Evolutionary conservation across 1,140 invertebrate species (phyloP).

Genomic region (Conus betulinus): DNA sequence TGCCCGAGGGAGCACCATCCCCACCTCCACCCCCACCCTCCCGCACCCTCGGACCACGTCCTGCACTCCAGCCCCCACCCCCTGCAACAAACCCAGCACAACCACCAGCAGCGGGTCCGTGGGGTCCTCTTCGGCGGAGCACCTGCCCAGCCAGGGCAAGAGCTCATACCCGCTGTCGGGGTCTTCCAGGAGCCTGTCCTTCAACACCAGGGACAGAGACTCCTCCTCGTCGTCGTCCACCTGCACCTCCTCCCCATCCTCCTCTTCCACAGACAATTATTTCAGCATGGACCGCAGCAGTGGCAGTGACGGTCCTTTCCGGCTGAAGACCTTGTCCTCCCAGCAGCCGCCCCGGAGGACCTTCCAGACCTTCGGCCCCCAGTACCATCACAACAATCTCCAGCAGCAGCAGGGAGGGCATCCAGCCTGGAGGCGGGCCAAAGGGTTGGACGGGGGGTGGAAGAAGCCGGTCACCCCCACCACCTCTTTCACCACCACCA

Average conservation of each 20-base stretch:
- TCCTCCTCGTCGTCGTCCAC: background rate
- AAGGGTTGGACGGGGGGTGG: conserved; percentile 39
- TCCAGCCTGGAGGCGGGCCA: conserved; percentile 36
- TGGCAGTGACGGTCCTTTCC: conserved; percentile 16
- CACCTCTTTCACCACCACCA: background rate
- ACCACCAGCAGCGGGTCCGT: background rate
- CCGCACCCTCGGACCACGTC: background rate
- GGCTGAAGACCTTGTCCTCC: conserved; percentile 1
- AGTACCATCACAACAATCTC: background rate
- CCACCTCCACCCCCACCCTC: background rate
- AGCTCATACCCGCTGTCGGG: background rate
- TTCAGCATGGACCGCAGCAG: conserved; percentile 6
- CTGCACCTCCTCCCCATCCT: background rate
- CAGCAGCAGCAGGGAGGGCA: background rate
- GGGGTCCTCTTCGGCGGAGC: conserved; percentile 29
- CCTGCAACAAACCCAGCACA: conserved; percentile 22
- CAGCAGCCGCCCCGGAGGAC: background rate
- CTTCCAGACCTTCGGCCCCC: conserved; percentile 32
- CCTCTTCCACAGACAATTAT: background rate
- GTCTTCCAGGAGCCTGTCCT: background rate
- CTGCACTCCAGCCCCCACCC: background rate
- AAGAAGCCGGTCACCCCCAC: conserved; percentile 6
- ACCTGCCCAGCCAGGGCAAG: conserved; percentile 33
- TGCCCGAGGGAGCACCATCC: conserved; percentile 17
- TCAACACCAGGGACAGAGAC: background rate